These are phyloP conservation scores for Piliocolobus tephrosceles DNA, from an alignment of 2,113 vertebrate species.

Conservation along the genomic window DNA sequence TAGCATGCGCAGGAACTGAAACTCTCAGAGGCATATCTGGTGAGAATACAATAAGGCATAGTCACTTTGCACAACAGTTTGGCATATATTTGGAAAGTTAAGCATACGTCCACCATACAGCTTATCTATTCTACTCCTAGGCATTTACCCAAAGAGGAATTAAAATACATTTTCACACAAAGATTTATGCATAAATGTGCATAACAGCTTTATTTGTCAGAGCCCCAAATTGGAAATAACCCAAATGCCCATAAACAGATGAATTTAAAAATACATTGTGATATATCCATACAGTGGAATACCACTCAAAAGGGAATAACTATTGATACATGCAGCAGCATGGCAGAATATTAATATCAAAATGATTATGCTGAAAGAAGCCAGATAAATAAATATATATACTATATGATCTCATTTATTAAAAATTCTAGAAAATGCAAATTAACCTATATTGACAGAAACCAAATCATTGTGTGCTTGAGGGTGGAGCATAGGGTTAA, in stretches of 20 bases:
- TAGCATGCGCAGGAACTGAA: not conserved
- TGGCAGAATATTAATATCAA: not conserved
- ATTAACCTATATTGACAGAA: not conserved
- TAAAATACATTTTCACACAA: not conserved
- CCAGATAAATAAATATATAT: not conserved
- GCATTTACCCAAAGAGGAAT: not conserved
- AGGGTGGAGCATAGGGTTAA: not conserved
- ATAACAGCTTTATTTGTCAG: not conserved
- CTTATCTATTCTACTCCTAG: not conserved
- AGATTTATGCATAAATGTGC: not conserved
- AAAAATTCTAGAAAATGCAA: conserved; percentile 19
- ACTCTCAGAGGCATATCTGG: not conserved
- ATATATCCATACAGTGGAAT: not conserved
- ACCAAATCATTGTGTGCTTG: not conserved
- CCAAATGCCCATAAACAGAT: not conserved
- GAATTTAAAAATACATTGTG: not conserved
- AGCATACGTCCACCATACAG: not conserved
- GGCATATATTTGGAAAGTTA: not conserved
- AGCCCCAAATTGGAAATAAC: not conserved
- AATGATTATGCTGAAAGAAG: not conserved
- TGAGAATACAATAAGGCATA: no score
- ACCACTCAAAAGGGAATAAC: not conserved
- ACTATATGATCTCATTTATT: not conserved
- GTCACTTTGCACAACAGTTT: not conserved
- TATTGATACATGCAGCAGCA: not conserved